A percentile compares a stretch with the other conserved stretches of the same genome.
These are phyloP conservation scores for Falco rusticolus DNA, from an alignment of 2,797 vertebrate genomes.

Conservation along the genomic window DNA sequence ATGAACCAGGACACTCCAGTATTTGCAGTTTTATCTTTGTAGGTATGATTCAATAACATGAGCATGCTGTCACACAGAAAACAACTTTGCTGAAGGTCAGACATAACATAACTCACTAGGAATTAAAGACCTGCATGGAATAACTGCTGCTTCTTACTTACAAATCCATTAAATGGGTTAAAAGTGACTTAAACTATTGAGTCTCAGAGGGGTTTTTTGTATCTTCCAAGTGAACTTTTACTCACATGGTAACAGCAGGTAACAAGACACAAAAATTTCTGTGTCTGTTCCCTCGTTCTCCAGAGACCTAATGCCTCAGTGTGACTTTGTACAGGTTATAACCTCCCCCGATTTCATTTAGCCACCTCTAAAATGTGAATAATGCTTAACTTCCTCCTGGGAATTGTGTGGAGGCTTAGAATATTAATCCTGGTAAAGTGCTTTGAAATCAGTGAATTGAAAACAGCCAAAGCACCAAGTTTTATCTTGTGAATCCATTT, in stretches of 20 bases:
- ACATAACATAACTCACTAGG: constrained; percentile 5
- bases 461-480: constrained; percentile 36
- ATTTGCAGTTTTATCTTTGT: neutral
- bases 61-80: neutral
- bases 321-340: constrained; percentile 46
- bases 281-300: neutral
- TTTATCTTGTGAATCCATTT: constrained; percentile 17
- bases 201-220: neutral
- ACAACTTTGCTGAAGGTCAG: neutral
- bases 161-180: constrained; percentile 55
- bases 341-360: constrained; percentile 62
- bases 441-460: constrained; percentile 50
- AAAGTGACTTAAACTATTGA: constrained; percentile 29
- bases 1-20: neutral
- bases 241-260: constrained; percentile 46
- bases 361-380: constrained; percentile 50
- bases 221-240: constrained; percentile 43
- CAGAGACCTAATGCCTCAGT: constrained; percentile 8
- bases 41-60: neutral
- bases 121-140: constrained; percentile 45
- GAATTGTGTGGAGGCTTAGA: constrained; percentile 39
- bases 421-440: constrained; percentile 55
- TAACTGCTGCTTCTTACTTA: constrained; percentile 29
- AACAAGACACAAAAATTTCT: constrained; percentile 39
- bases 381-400: constrained; percentile 31